Conservation (phyloP, 2,113 vertebrate genomes). For the Gnathonemus echidnorhynchus region DNA sequence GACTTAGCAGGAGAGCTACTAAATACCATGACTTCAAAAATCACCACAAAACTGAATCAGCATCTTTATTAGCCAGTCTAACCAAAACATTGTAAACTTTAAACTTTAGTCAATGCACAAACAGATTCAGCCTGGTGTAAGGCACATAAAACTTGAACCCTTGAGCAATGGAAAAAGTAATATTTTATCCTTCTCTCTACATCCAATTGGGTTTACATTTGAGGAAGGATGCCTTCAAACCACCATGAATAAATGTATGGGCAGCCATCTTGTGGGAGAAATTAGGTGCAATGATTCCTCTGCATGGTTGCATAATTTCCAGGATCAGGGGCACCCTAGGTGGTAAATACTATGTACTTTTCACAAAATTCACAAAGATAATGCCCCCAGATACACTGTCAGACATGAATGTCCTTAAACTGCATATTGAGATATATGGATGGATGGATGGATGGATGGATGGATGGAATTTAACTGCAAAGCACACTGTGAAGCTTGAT, state of each 20-base stretch:
- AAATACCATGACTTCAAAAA: neutral
- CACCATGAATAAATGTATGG: neutral
- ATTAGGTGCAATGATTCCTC: neutral
- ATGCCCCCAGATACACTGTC: neutral
- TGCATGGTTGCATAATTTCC: neutral
- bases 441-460: neutral
- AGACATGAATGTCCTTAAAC: neutral
- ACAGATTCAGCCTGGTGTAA: neutral
- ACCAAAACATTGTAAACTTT: neutral
- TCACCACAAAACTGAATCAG: neutral
- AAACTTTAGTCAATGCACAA: neutral
- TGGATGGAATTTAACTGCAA: neutral
- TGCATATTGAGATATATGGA: neutral
- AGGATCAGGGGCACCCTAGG: neutral
- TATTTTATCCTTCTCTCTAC: neutral
- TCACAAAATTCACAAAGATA: neutral
- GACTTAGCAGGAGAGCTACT: neutral
- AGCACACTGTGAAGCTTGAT: neutral
- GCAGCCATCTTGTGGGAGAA: neutral
- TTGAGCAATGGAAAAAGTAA: neutral
- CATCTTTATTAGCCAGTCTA: neutral
- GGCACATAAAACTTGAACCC: neutral
- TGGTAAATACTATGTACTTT: neutral
- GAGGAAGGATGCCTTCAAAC: neutral
- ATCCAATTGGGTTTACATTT: neutral